Conservation (phyloP, 1,140 invertebrate genomes). For the Pteromalus puparum region DNA sequence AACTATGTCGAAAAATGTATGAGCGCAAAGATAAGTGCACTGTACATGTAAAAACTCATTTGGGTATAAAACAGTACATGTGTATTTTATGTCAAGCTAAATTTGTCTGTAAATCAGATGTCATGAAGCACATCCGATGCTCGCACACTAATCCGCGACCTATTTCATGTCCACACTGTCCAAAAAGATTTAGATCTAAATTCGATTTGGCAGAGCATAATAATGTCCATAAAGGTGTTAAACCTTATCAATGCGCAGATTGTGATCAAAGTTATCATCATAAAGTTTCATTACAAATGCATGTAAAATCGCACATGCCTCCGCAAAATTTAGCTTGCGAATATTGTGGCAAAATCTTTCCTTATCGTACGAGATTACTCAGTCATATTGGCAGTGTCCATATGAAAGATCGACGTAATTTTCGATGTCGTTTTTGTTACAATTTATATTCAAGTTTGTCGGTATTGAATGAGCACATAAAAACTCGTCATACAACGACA, state of each 20-base stretch:
- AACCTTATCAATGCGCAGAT: slow-evolving; percentile 70
- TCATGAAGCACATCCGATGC: slow-evolving; percentile 74
- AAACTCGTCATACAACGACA: slow-evolving; percentile 70
- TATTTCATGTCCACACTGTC: slow-evolving; percentile 72
- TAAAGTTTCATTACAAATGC: slow-evolving; percentile 73
- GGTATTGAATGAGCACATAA: slow-evolving; percentile 72
- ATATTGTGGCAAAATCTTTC: slow-evolving; percentile 73
- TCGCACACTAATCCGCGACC: slow-evolving; percentile 73
- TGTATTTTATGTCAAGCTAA: slow-evolving; percentile 80
- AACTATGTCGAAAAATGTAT: slow-evolving; percentile 70
- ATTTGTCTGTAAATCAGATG: slow-evolving; percentile 74
- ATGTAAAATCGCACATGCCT: slow-evolving; percentile 72
- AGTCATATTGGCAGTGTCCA: slow-evolving; percentile 73
- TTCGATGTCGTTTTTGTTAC: slow-evolving; percentile 73
- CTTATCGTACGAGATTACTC: slow-evolving; percentile 70
- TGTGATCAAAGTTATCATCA: slow-evolving; percentile 73
- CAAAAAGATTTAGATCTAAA: slow-evolving; percentile 73
- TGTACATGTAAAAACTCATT: slow-evolving; percentile 83
- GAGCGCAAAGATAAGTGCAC: slow-evolving; percentile 72
- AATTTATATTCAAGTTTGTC: slow-evolving; percentile 73
- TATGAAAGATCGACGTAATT: slow-evolving; percentile 72
- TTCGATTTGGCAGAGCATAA: slow-evolving; percentile 73
- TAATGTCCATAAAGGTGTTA: slow-evolving; percentile 73
- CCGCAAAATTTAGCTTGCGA: slow-evolving; percentile 74
- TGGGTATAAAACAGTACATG: slow-evolving; percentile 81